Conservation (phyloP, 2,888 invertebrate species). For the Chrysomela aeneicollis region DNA sequence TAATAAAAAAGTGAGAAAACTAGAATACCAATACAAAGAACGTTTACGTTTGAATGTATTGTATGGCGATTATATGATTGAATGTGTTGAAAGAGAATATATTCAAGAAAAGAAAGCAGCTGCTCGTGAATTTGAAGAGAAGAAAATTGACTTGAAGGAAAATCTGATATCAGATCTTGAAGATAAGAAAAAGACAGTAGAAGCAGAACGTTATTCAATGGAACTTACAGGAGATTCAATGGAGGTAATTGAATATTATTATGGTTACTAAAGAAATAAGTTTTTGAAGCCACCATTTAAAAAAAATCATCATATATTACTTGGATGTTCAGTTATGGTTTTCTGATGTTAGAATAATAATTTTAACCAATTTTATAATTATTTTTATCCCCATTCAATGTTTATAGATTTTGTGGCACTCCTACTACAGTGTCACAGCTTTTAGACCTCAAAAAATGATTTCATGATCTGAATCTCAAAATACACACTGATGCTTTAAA, state of each 20-base stretch:
- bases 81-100: conserved; percentile 88
- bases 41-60: conserved; percentile 79
- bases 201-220: conserved; percentile 85
- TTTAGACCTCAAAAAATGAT: no score
- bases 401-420: no score
- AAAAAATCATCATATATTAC: no score
- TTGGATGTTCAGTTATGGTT: no score
- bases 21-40: conserved; percentile 85
- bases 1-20: conserved; percentile 78
- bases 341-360: no score
- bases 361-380: no score
- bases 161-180: conserved; percentile 90
- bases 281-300: no score
- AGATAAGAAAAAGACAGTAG: conserved; percentile 89
- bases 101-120: conserved; percentile 88
- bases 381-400: no score
- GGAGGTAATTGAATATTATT: conserved; percentile 41
- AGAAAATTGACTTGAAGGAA: conserved; percentile 89
- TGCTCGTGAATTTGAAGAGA: conserved; percentile 93
- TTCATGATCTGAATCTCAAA: no score
- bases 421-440: no score
- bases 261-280: no score
- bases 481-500: no score
- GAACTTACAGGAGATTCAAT: conserved; percentile 75
- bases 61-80: conserved; percentile 80